Conservation (phyloP, 2,113 vertebrate genomes). For the Poeciliopsis turrubarensis region DNA sequence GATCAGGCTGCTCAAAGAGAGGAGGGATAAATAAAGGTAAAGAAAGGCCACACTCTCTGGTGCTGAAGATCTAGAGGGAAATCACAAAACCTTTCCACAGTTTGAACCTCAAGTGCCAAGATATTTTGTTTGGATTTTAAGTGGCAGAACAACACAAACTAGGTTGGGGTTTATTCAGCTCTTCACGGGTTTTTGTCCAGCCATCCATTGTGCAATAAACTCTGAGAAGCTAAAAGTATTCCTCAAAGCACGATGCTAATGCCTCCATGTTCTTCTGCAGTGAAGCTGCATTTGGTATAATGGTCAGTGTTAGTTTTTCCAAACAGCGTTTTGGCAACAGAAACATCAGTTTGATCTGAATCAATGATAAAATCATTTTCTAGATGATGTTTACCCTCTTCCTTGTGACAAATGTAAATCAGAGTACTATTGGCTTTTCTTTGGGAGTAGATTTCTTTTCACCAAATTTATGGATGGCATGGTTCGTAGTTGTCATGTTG, state of each 20-base stretch:
- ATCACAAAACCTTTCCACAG: neutral
- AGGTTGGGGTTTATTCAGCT: neutral
- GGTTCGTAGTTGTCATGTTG: no score
- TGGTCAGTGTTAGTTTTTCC: neutral
- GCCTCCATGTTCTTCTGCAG: neutral
- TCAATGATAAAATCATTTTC: neutral
- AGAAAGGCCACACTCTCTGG: neutral
- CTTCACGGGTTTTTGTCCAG: neutral
- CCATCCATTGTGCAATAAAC: neutral
- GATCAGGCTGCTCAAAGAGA: constrained; percentile 80
- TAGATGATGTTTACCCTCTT: neutral
- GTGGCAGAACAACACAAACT: neutral
- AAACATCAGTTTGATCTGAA: neutral
- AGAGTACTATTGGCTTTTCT: neutral
- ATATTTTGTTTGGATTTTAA: neutral
- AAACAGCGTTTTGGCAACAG: neutral
- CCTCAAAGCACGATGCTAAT: neutral
- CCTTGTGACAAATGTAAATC: neutral
- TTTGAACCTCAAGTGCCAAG: neutral
- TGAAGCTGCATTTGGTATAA: neutral
- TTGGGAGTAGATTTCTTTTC: neutral
- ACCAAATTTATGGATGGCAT: neutral
- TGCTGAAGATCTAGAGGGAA: neutral
- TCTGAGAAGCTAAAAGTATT: neutral
- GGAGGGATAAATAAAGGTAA: neutral